Evolutionary conservation across 1,140 invertebrate genomes (phyloP).

Genomic region (Ostrea denselamellosa): DNA sequence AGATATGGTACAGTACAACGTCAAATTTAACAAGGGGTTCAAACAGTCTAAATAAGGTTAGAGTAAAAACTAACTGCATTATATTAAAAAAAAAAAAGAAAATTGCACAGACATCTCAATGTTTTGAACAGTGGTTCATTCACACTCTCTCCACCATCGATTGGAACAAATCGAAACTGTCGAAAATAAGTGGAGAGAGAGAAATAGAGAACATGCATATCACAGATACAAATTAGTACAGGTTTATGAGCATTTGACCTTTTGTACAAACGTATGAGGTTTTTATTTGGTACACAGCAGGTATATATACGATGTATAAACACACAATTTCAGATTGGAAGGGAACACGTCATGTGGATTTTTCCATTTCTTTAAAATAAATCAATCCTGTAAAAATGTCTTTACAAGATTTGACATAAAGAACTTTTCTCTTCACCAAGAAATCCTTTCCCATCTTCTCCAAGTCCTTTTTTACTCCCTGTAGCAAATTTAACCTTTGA

Average conservation of each 20-base stretch:
- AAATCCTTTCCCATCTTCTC: not conserved
- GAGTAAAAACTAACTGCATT: too few relatives aligned
- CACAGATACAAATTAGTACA: not conserved
- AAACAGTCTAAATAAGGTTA: too few relatives aligned
- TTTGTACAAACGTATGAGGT: not conserved
- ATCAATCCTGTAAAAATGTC: not conserved
- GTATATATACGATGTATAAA: not conserved
- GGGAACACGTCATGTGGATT: slow-evolving; percentile 15
- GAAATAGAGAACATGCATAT: not conserved
- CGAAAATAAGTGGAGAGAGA: not conserved
- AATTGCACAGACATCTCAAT: too few relatives aligned
- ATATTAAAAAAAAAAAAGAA: too few relatives aligned
- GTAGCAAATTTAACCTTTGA: not conserved
- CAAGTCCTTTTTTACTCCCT: not conserved
- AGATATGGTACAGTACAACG: too few relatives aligned
- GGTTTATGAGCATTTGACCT: not conserved
- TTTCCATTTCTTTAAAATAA: not conserved
- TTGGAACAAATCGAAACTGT: not conserved
- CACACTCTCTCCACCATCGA: too few relatives aligned
- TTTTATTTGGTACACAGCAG: not conserved
- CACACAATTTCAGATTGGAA: not conserved
- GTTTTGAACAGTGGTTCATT: too few relatives aligned
- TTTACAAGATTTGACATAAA: slow-evolving; percentile 19
- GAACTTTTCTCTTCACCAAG: slow-evolving; percentile 24
- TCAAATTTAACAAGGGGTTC: too few relatives aligned